A percentile compares a stretch with the other conserved stretches of the same genome.
Evolutionary conservation across 1,140 invertebrate genomes (phyloP).

Genomic region (Brachystomella parvula): DNA sequence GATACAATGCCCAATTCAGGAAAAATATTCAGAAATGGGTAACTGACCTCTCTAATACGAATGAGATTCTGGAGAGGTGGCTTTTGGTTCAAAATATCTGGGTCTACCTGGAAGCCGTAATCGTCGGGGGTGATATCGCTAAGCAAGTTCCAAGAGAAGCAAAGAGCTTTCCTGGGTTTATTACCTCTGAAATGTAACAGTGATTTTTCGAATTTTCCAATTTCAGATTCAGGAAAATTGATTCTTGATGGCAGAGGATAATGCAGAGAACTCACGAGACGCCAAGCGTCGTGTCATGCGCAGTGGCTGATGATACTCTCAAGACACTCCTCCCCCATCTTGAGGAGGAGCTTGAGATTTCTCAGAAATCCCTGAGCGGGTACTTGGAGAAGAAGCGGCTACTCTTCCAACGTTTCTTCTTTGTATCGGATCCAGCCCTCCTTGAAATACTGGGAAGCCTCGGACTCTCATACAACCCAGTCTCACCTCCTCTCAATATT

Average conservation of each 20-base stretch:
- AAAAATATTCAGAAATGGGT: constrained; percentile 96
- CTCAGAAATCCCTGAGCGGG: constrained; percentile 93
- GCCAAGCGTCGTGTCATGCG: constrained; percentile 87
- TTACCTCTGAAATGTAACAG: no score
- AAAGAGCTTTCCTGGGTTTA: no score
- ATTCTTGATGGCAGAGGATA: constrained; percentile 97
- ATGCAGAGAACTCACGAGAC: constrained; percentile 92
- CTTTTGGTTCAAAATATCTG: constrained; percentile 95
- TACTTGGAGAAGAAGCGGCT: constrained; percentile 92
- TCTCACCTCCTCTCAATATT: constrained; percentile 91
- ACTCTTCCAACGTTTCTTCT: constrained; percentile 97
- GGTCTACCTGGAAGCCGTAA: constrained; percentile 96
- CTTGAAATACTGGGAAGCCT: constrained; percentile 94
- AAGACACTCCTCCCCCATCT: constrained; percentile 86
- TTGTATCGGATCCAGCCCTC: constrained; percentile 91
- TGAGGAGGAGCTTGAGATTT: constrained; percentile 92
- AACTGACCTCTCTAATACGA: constrained; percentile 86
- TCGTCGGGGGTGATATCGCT: constrained; percentile 95
- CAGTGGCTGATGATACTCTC: constrained; percentile 87
- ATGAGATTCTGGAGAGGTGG: constrained; percentile 94
- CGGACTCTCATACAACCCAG: constrained; percentile 94
- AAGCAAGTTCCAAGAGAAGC: constrained; percentile 93
- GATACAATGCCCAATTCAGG: constrained; percentile 92
- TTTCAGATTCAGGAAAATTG: constrained; percentile 84
- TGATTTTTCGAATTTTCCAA: no score